A percentile compares a stretch with the other conserved stretches of the same genome.
Conservation (phyloP, 2,113 vertebrate genomes). For the Rhinoptilus africanus region DNA sequence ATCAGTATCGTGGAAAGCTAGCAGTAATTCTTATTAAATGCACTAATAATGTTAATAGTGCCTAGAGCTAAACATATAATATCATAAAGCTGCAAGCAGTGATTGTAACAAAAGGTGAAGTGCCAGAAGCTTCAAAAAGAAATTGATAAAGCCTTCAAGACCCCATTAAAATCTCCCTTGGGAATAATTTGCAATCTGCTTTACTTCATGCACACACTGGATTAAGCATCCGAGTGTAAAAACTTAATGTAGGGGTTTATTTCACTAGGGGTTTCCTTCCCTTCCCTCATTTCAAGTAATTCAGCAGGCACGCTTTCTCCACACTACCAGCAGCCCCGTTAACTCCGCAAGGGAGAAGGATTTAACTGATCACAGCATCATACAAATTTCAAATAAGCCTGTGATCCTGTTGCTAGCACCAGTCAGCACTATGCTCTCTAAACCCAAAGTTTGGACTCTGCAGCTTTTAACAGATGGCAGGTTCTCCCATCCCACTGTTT, state of each 20-base stretch:
- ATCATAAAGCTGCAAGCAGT: not conserved
- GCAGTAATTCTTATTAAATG: not conserved
- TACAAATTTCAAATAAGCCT: not conserved
- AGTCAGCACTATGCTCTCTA: not conserved
- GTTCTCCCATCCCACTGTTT: not conserved
- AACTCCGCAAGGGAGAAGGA: not conserved
- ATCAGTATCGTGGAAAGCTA: not conserved
- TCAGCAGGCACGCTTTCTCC: not conserved
- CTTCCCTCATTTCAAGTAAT: not conserved
- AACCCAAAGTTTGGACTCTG: not conserved
- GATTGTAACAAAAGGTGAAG: not conserved
- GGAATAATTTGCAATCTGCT: not conserved
- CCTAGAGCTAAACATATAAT: not conserved
- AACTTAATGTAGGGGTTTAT: not conserved
- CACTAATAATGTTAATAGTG: not conserved
- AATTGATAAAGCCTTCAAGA: not conserved
- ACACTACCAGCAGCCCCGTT: not conserved
- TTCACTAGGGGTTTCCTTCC: not conserved
- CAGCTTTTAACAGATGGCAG: not conserved
- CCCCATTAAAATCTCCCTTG: not conserved
- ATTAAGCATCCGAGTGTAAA: not conserved
- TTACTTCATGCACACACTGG: accelerated
- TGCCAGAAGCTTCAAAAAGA: not conserved
- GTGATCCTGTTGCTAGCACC: not conserved
- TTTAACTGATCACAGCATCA: not conserved